A percentile compares a stretch with the other conserved stretches of the same genome.
phyloP scores from a whole-genome alignment of 1,140 invertebrate genomes.

The Grapholita molesta region DNA sequence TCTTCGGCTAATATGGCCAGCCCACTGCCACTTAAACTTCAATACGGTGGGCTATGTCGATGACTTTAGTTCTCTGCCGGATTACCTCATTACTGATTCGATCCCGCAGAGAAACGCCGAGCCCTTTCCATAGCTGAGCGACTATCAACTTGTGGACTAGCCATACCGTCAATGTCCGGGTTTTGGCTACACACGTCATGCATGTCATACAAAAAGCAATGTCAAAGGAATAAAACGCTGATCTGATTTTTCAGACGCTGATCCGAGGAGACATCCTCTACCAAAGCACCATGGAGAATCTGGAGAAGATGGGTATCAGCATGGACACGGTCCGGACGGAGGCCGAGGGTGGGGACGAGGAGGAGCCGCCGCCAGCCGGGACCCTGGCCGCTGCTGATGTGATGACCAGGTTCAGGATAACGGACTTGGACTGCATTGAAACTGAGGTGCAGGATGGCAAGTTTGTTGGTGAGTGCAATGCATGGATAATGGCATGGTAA shows the following conservation, averaged over 20 bases:
- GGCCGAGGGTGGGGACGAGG: conserved; percentile 56
- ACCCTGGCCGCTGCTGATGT: conserved; percentile 62
- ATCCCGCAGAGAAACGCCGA: no score
- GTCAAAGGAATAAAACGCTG: neutral
- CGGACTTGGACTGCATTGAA: conserved; percentile 63
- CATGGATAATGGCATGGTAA: no score
- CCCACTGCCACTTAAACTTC: no score
- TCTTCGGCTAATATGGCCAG: no score
- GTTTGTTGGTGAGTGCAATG: conserved; percentile 48
- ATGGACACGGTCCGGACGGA: conserved; percentile 45
- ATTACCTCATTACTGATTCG: no score
- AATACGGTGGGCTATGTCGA: no score
- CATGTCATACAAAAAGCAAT: no score
- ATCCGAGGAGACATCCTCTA: conserved; percentile 72
- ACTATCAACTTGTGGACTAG: no score
- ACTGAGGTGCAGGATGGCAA: conserved; percentile 57
- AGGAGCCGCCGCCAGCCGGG: conserved; percentile 40
- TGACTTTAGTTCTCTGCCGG: no score
- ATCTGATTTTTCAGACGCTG: conserved; percentile 46
- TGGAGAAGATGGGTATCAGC: conserved; percentile 67
- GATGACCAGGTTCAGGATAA: conserved; percentile 58
- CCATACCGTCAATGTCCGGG: no score
- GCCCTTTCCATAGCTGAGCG: no score
- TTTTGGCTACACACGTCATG: no score
- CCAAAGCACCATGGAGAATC: conserved; percentile 61